Evolutionary conservation across 2,113 vertebrate species (phyloP), one percentile per base, ranked within the genome.

Genomic region (Rhea pennata): DNA sequence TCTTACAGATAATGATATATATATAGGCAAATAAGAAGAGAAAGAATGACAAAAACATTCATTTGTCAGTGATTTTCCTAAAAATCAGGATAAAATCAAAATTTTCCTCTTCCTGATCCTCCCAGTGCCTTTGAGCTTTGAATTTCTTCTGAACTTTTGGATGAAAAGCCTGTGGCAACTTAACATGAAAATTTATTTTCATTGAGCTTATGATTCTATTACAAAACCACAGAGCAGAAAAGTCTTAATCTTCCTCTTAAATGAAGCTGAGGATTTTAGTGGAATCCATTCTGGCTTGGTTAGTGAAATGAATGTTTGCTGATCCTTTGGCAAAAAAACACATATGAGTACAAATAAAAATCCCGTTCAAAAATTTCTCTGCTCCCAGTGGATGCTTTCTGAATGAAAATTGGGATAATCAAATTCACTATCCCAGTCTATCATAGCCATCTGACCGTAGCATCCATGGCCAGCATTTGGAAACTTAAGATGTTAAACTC

Each of bases 161-260:
- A 22, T 46, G 56, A 78, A 82, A 82, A 84, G 58, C 19, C 10
- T 46, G 11, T 54, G 6, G 2, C 5, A 84, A 66, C 3, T 73
- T 80, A 83, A 77, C 12, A 65, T 84, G 88, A 66, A 3, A 36
- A 40, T 62, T 88, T 66, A 4, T 58, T 31, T 92, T 83, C 26
- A 29, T 40, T 70, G 9, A 53, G 29, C 15, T 90, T 85, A 31
- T 31, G 26, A 83, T 51, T 75, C 15, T 70, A 2, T 46, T 76
- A 70, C 17, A 73, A 86, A 95, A 77, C 39, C 26, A 54, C 15
- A 6, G 6, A 62, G 19, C 23, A 54, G 20, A 81, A 36, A 86
- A 19, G 22, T 61, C 71, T 90, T 71, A 87, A 88, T 87, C 31
- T 88, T 76, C 9, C 24, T 90, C 36, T 77, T 85, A 93, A 85